Base-by-base conservation (phyloP, 2,888 invertebrate genomes). In the Orthosia cruda region DNA sequence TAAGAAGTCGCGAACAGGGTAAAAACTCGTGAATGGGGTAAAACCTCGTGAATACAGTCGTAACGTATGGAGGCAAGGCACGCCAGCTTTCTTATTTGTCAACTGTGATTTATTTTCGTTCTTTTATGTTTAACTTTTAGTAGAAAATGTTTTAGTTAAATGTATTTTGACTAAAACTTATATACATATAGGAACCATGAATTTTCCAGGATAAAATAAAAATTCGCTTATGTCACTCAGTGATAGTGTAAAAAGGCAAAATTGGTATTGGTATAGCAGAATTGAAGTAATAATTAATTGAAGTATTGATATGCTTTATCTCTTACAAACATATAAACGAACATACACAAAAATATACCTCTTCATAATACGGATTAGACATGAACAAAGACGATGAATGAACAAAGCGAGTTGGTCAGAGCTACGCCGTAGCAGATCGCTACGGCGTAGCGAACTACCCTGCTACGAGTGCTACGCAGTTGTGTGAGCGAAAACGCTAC, bases 81-180 rank as follows among this genome's bases (percentile, higher is more conserved):
- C 84, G 86, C 77, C 76, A 83, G 70, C 85, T 57, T 66, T 71
- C 59, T 74, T 77, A 86, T 86, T 86, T 86, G 87, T 87, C 86
- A 83, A 62, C 78, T 23, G 72, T 81, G 87, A 86, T 86, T 85
- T 87, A 86, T 86, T 72, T 83, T 74, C 68, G 80, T 74, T 72
- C 85, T 83, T 85, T 83, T 80, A 85, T 84, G 78, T 87, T 77
- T 66, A 80, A 84, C 71, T 84, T 86, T 84, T 71, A 74, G 74
- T 81, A 67, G 79, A 70, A 81, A 83, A 83, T 83, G 67, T 83
- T 81, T 81, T 16, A 58, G 57, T 65, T 71, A 58, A 80, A 83
- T 70, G 74, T 66, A 66, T 66, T 73, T 63, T 64, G 66, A 83
- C 63, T 61, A 66, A 11, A 65, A 82, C 40, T 61, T n/a, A n/a